A percentile compares a stretch with the other conserved stretches of the same genome.
Evolutionary conservation across 2,113 vertebrate species (phyloP).

Genomic region (Otus sunia): DNA sequence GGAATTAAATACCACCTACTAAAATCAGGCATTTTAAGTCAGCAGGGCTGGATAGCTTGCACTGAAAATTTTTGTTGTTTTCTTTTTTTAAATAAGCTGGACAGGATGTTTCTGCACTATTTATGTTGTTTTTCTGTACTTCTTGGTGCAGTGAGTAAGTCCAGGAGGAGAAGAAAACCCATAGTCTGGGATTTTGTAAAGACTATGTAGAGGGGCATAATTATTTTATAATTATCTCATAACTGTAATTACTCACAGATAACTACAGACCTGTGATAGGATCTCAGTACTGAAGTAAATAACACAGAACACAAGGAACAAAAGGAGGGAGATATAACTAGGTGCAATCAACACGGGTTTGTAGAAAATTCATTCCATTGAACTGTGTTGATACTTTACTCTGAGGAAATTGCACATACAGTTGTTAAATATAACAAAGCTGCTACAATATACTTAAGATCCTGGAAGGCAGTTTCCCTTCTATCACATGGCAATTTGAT

Average conservation of each 20-base stretch:
- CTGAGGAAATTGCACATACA: neutral
- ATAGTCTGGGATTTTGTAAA: neutral
- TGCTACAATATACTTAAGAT: neutral
- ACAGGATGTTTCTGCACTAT: neutral
- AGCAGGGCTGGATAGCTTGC: neutral
- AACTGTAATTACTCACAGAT: neutral
- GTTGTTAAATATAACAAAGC: neutral
- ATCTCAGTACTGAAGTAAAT: neutral
- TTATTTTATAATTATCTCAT: neutral
- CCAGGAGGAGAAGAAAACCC: neutral
- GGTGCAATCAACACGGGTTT: neutral
- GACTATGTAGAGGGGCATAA: neutral
- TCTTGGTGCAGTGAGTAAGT: neutral
- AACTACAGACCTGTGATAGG: neutral
- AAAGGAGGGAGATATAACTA: neutral
- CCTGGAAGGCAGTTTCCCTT: neutral
- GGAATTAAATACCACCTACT: neutral
- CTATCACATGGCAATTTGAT: neutral
- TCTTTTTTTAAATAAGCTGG: neutral
- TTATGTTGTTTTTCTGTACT: neutral
- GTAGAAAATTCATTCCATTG: neutral
- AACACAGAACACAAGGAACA: neutral
- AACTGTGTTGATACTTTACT: neutral
- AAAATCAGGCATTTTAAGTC: neutral
- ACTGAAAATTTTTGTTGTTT: neutral